Percentiles rank a stretch among this genome's conserved stretches.
Conservation (phyloP, 23 tunicate species). For the Phallusia fumigata region DNA sequence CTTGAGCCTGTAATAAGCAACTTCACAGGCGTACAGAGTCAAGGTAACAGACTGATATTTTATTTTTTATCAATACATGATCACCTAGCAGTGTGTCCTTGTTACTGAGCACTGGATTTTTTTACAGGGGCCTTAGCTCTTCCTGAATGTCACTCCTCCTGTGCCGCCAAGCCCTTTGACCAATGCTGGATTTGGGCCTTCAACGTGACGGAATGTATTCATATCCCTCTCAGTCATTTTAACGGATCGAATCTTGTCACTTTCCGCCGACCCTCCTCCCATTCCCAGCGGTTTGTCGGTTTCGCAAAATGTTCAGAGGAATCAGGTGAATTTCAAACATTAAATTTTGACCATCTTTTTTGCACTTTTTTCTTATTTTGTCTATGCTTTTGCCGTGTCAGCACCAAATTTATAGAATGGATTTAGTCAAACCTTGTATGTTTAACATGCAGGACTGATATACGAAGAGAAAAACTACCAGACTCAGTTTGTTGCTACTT, state of each 20-base stretch:
- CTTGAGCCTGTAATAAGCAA: not conserved
- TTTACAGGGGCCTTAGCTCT: not conserved
- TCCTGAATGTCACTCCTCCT: not conserved
- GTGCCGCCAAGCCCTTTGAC: not conserved
- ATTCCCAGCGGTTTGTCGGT: not conserved
- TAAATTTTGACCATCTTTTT: too few relatives aligned
- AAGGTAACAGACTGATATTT: not conserved
- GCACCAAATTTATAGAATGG: too few relatives aligned
- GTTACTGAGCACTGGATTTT: too few relatives aligned
- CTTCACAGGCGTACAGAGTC: not conserved
- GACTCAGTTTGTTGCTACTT: conserved; percentile 7
- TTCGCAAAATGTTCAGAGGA: not conserved
- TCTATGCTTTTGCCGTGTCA: too few relatives aligned
- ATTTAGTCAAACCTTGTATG: too few relatives aligned
- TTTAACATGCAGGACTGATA: not conserved
- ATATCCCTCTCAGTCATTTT: not conserved
- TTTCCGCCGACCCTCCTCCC: not conserved
- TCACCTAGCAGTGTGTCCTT: too few relatives aligned
- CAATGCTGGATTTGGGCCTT: not conserved
- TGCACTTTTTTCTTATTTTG: too few relatives aligned
- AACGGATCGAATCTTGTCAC: not conserved
- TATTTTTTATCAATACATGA: too few relatives aligned
- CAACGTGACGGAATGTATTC: not conserved
- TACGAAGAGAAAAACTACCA: conserved; percentile 2
- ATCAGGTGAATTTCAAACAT: too few relatives aligned